A percentile compares a stretch with the other conserved stretches of the same genome.
phyloP scores from a whole-genome alignment of 2,888 invertebrate genomes.

The Hanleya hanleyi region DNA sequence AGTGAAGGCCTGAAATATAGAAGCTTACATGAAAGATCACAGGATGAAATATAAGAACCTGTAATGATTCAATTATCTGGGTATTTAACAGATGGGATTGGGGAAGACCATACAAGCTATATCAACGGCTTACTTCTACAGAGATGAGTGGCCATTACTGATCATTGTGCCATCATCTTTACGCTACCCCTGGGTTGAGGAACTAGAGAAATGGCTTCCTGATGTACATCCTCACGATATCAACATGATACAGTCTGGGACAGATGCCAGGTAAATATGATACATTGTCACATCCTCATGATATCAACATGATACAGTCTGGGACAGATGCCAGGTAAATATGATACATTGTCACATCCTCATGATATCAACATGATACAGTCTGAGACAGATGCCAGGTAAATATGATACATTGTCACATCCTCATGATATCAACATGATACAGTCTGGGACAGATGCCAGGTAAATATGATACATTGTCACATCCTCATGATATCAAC shows the following conservation, averaged over 20 bases:
- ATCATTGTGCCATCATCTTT: slow-evolving; percentile 70
- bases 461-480: too few species aligned
- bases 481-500: slow-evolving; percentile 64
- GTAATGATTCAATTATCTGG: not conserved
- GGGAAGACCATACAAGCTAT: slow-evolving; percentile 73
- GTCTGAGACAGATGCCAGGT: slow-evolving; percentile 64
- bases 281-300: slow-evolving; percentile 59
- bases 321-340: slow-evolving; percentile 62
- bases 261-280: slow-evolving; percentile 61
- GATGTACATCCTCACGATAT: slow-evolving; percentile 65
- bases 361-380: slow-evolving; percentile 66
- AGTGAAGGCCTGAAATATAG: not conserved
- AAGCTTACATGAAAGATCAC: not conserved
- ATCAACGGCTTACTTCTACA: slow-evolving; percentile 64
- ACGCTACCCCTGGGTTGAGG: slow-evolving; percentile 69
- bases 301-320: slow-evolving; percentile 65
- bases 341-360: too few species aligned
- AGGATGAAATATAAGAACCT: not conserved
- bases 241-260: slow-evolving; percentile 63
- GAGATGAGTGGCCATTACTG: slow-evolving; percentile 67
- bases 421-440: slow-evolving; percentile 66
- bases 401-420: too few species aligned
- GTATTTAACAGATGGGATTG: slow-evolving; percentile 73
- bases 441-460: slow-evolving; percentile 62
- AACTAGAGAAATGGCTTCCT: slow-evolving; percentile 70